Base-by-base conservation (phyloP, 2,113 vertebrate genomes). In the Arizona elegans region DNA sequence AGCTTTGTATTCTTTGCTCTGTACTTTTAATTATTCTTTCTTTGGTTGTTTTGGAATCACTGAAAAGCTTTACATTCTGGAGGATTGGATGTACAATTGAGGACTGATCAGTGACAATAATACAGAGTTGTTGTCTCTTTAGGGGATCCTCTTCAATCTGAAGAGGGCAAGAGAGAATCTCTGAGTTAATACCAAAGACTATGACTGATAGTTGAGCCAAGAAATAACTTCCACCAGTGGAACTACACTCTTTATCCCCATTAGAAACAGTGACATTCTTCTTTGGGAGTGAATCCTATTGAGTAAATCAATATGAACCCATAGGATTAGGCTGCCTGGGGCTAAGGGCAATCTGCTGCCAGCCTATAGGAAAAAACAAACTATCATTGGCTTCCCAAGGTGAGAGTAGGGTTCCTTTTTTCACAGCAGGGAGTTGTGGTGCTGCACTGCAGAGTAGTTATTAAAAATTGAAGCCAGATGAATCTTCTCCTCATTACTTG, bases 401-500 rank as follows among this genome's bases (percentile, higher is more conserved):
- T 53, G 15, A 70, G 33, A 70, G 13, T 17, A 88, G 86, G 58
- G 24, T 43, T 55, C 52, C 62, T 89, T 75, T 56, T 56, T 92
- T 89, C 92, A 56, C 47, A 75, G 52, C 87, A 89, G 59, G 52
- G 19, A 23, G 24, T 89, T 88, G 52, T 92, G 52, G 33, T n/a
- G 53, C 53, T 89, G 52, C 52, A 55, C 43, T 75, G 70, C 55
- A 93, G 26, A 62, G 88, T 47, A 54, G 54, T n/a, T 56, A 86
- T 86, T 86, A 85, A 90, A 93, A 90, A 90, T n/a, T 90, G 88
- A 90, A 86, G 88, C 38, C 12, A 86, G 43, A 86, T 54, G 53
- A 56, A 92, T 58, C 33, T 56, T 59, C 55, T 62, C 33, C 91
- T 92, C 86, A 75, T 88, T 88, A 88, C 47, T 56, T 62, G 26